Conservation (phyloP, 1,140 invertebrate genomes). For the Drosophila suzukii region DNA sequence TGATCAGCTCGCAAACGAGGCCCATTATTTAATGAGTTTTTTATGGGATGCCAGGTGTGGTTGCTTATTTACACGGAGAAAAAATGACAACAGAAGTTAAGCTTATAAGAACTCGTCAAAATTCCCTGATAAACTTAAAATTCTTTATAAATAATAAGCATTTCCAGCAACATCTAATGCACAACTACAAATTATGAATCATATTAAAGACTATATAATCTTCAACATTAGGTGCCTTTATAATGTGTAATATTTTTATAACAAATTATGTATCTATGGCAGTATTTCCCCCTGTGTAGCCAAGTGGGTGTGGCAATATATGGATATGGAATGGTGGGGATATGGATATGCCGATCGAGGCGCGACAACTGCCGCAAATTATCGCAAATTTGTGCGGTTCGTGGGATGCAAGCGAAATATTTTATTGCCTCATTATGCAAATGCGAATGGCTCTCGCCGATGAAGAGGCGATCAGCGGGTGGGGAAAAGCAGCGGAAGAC, state of each 20-base stretch:
- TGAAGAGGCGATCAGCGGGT: slow-evolving; percentile 29
- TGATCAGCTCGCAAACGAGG: slow-evolving; percentile 72
- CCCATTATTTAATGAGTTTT: slow-evolving; percentile 80
- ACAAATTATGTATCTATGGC: not conserved
- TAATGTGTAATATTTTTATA: not conserved
- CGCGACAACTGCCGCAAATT: slow-evolving; percentile 81
- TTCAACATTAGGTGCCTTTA: too few species aligned
- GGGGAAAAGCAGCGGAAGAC: slow-evolving; percentile 5
- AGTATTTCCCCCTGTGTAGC: slow-evolving; percentile 8
- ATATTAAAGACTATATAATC: too few species aligned
- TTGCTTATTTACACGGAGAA: slow-evolving; percentile 6
- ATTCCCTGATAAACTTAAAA: too few species aligned
- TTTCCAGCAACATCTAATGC: too few species aligned
- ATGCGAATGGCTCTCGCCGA: slow-evolving; percentile 63
- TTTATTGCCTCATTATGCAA: slow-evolving; percentile 83
- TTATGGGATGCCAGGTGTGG: slow-evolving; percentile 76
- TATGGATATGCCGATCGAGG: slow-evolving; percentile 55
- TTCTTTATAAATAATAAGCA: too few species aligned
- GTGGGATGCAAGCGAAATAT: slow-evolving; percentile 81
- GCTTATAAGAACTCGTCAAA: too few species aligned
- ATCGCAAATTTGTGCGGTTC: slow-evolving; percentile 75
- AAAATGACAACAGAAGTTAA: not conserved
- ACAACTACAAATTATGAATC: too few species aligned
- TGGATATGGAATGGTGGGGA: slow-evolving; percentile 32
- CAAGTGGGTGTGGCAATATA: slow-evolving; percentile 45